Percentiles rank a stretch among this genome's conserved stretches.
phyloP scores from a whole-genome alignment of 2,888 invertebrate genomes.

The Ramazzottius varieornatus region DNA sequence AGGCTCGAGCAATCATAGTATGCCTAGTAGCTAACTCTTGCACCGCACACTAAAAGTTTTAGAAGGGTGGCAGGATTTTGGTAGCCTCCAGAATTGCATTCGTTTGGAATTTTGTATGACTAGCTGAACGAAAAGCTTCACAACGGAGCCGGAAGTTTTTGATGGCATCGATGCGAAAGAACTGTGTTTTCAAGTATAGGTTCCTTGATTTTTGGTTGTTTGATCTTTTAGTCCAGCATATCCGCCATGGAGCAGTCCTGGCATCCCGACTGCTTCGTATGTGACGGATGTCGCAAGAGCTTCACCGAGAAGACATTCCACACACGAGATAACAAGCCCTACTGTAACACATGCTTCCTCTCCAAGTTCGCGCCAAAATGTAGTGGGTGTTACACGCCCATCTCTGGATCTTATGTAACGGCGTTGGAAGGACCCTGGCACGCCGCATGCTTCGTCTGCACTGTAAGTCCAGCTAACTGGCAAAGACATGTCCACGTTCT shows the following conservation, averaged over 20 bases:
- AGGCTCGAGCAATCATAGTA: too few species aligned
- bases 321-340: slow-evolving; percentile 78
- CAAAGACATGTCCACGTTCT: too few species aligned
- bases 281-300: slow-evolving; percentile 82
- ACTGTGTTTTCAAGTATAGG: slow-evolving; percentile 3
- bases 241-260: slow-evolving; percentile 88
- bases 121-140: too few species aligned
- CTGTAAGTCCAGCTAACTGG: too few species aligned
- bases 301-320: slow-evolving; percentile 96
- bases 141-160: too few species aligned
- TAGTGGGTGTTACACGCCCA: slow-evolving; percentile 75
- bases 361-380: slow-evolving; percentile 95
- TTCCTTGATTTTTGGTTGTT: slow-evolving; percentile 8
- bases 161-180: too few species aligned
- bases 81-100: too few species aligned
- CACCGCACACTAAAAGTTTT: too few species aligned
- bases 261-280: slow-evolving; percentile 97
- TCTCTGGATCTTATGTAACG: slow-evolving; percentile 92
- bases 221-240: slow-evolving; percentile 77
- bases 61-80: too few species aligned
- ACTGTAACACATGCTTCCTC: slow-evolving; percentile 82
- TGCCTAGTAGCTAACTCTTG: too few species aligned
- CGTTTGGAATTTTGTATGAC: too few species aligned
- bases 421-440: slow-evolving; percentile 94
- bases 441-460: slow-evolving; percentile 87